Evolutionary conservation across 35 echinoderm and acorn worm species (phyloP), one percentile per base, ranked within the genome.

Genomic region (Chiridota heheva): DNA sequence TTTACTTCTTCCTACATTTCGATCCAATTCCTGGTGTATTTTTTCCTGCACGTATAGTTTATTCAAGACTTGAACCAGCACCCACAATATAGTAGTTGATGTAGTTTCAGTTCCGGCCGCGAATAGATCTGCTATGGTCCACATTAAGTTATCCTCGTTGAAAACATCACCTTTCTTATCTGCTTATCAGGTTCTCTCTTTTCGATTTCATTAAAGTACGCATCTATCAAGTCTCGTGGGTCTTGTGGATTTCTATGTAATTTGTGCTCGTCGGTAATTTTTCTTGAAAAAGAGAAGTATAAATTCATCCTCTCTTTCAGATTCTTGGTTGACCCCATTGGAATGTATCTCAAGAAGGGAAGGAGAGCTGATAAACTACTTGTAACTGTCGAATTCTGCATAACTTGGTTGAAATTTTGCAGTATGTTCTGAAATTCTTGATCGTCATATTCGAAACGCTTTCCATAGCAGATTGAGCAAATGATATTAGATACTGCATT

Each of bases 91-190:
- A 2, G 85, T 88, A 69, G 91, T 84, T 28, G 91, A 55, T 10
- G 91, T 89, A n/a, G 85, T 94, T 44, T 94, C 91, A 1, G 85
- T 88, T 0, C 85, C 91, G 1, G 91, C 85, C 15, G 48, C 85
- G 41, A 88, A 94, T 25, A 94, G 61, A 31, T 94, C 82, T 8
- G 42, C 60, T 69, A 89, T 35, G 17, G 85, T 78, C 46, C 69
- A 72, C 58, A 74, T 70, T 39, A 87, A 42, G 60, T 76, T 80
- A 18, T 76, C 44, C 26, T 93, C 84, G 36, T 82, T 83, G 43
- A 93, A 89, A 53, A 42, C 63, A 4, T 44, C 44, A 7, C 7
- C 30, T 30, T 32, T 65, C 16, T 67, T 65, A 10, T 58, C 22
- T 76, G 32, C 33, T 46, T 25, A 16, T 68, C 40, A 37, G 17